Conservation (phyloP, 2,113 vertebrate species). For the Chamaea fasciata region DNA sequence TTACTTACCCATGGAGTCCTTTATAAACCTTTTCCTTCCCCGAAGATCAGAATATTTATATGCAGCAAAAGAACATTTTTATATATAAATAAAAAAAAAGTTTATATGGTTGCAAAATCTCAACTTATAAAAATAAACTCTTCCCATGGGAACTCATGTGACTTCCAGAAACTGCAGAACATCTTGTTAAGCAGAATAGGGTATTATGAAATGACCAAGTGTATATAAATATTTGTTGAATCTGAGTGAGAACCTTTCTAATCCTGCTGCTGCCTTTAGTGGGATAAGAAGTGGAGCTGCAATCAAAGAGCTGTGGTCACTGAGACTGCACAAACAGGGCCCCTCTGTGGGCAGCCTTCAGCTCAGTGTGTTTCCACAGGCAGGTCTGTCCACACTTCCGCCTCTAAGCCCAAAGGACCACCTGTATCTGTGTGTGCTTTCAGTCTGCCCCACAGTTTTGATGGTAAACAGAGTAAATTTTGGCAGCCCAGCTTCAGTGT, state of each 20-base stretch:
- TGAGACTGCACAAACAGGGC: neutral
- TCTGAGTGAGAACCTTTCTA: neutral
- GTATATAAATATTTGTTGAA: constrained; percentile 44
- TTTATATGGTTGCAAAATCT: neutral
- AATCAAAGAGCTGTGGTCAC: neutral
- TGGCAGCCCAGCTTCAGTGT: neutral
- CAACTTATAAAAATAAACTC: constrained; percentile 17
- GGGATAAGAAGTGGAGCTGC: neutral
- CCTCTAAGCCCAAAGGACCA: neutral
- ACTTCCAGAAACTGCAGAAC: constrained; percentile 28
- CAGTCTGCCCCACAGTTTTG: neutral
- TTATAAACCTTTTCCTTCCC: neutral
- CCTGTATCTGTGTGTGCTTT: neutral
- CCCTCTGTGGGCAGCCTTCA: neutral
- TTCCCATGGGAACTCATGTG: neutral
- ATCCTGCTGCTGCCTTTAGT: neutral
- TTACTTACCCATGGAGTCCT: neutral
- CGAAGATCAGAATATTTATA: neutral
- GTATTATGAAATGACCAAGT: constrained; percentile 24
- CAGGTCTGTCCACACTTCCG: neutral
- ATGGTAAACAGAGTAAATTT: neutral
- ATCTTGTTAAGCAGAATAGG: constrained; percentile 15
- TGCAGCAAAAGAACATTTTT: neutral
- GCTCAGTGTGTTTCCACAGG: neutral
- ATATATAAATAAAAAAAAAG: neutral